These are phyloP conservation scores for Tenualosa ilisha DNA, from an alignment of 2,797 vertebrate species.

Conservation along the genomic window DNA sequence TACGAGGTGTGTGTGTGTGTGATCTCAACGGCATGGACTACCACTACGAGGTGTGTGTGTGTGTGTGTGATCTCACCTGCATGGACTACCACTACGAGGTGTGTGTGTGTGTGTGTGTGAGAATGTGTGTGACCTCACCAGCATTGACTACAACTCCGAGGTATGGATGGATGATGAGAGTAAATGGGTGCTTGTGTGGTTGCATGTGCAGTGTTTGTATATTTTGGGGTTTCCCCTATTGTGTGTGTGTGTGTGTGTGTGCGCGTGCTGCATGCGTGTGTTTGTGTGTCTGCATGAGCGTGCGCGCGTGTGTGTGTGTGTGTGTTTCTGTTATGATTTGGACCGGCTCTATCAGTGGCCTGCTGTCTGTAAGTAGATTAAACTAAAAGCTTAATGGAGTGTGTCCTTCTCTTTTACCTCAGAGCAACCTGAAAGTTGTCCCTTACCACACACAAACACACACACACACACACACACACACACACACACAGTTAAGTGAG, in stretches of 20 bases:
- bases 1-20: too few species aligned
- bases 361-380: conserved; percentile 31
- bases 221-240: too few species aligned
- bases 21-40: too few species aligned
- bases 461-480: conserved; percentile 34
- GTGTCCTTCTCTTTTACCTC: conserved; percentile 28
- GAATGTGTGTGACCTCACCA: conserved; percentile 38
- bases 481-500: neutral
- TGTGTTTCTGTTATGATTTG: neutral
- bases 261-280: too few species aligned
- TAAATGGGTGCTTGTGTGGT: too few species aligned
- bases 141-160: too few species aligned
- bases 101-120: conserved; percentile 30
- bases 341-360: conserved; percentile 25
- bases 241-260: too few species aligned
- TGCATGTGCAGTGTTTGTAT: too few species aligned
- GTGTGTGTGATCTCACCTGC: too few species aligned
- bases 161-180: too few species aligned
- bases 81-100: neutral
- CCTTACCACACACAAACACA: conserved; percentile 45
- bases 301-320: neutral
- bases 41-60: too few species aligned
- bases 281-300: too few species aligned
- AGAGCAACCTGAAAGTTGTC: conserved; percentile 22
- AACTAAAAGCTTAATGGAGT: conserved; percentile 29